Evolutionary conservation across 1,140 invertebrate genomes (phyloP).

Genomic region (Brachionus rotundiformis): DNA sequence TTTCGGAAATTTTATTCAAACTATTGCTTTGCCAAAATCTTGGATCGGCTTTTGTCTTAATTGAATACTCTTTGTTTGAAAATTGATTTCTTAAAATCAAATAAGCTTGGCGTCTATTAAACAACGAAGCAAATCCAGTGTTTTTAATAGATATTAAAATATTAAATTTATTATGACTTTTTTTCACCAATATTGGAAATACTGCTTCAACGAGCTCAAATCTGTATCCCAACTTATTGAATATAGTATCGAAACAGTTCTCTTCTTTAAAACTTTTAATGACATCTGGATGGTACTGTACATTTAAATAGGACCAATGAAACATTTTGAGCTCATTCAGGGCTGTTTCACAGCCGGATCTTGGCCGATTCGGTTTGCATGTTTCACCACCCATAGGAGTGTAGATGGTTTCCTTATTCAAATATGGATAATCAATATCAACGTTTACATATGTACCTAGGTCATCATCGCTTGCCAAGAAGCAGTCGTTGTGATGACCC

Average conservation of each 20-base stretch:
- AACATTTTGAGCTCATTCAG: slow-evolving; percentile 15
- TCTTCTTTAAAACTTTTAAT: not conserved
- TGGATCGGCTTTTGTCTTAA: not conserved
- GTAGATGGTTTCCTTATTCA: slow-evolving; percentile 52
- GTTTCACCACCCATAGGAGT: slow-evolving; percentile 54
- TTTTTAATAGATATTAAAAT: not conserved
- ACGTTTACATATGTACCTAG: slow-evolving; percentile 54
- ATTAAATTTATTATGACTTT: not conserved
- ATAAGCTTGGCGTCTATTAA: not conserved
- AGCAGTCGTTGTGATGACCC: slow-evolving; percentile 55
- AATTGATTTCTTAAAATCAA: slow-evolving; percentile 8
- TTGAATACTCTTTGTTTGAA: not conserved
- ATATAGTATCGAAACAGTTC: not conserved
- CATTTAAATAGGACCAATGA: slow-evolving; percentile 36
- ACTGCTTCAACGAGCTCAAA: not conserved
- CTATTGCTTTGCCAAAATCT: not conserved
- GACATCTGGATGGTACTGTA: not conserved
- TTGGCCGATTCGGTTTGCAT: slow-evolving; percentile 17
- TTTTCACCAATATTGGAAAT: not conserved
- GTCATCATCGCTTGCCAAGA: slow-evolving; percentile 53
- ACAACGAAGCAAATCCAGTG: slow-evolving; percentile 14
- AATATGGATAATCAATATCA: slow-evolving; percentile 53
- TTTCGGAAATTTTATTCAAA: not conserved
- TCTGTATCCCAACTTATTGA: not conserved
- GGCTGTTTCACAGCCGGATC: not conserved